phyloP scores from a whole-genome alignment of 2,113 vertebrate genomes.

The Smithornis capensis region DNA sequence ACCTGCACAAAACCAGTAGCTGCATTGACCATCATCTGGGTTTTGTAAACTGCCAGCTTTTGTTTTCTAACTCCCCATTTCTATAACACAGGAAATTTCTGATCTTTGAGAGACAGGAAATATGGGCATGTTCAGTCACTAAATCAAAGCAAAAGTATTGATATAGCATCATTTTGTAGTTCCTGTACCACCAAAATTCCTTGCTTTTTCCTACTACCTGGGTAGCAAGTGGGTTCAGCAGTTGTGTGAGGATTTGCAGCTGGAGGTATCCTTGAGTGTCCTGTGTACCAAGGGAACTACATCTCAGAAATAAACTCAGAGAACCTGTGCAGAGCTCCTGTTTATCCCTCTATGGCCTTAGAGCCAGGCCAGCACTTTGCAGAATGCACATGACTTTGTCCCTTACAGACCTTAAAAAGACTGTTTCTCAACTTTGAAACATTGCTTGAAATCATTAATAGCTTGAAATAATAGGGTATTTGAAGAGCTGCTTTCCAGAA shows the following conservation, averaged over 20 bases:
- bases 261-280: background rate
- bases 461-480: background rate
- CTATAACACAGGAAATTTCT: background rate
- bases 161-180: background rate
- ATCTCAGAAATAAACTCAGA: background rate
- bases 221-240: background rate
- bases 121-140: background rate
- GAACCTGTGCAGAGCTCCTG: background rate
- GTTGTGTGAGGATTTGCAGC: fast-evolving
- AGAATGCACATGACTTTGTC: background rate
- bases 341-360: background rate
- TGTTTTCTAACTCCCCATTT: background rate
- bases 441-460: background rate
- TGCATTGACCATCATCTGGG: no score
- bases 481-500: background rate
- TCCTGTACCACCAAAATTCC: background rate
- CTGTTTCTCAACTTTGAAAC: background rate
- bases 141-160: background rate
- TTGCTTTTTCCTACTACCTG: background rate
- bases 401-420: background rate
- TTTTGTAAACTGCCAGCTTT: background rate
- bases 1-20: background rate
- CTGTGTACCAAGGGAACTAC: background rate
- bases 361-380: background rate
- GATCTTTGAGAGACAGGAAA: background rate